Evolutionary conservation across 2,797 vertebrate species (phyloP).

Genomic region (Manis javanica): DNA sequence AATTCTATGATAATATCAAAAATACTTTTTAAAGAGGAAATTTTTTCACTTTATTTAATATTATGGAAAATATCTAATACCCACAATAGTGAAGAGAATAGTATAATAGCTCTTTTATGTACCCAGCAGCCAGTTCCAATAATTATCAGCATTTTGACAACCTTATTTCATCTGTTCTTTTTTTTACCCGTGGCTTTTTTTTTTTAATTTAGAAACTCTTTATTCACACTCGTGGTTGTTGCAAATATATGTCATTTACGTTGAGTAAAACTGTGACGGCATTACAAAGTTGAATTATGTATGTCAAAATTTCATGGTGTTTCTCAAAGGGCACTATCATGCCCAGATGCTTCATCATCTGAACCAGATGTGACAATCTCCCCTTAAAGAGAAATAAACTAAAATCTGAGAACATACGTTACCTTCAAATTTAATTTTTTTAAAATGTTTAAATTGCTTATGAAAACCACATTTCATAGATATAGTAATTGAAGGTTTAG

Average conservation of each 20-base stretch:
- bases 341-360: conserved; percentile 32
- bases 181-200: not conserved
- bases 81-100: not conserved
- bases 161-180: not conserved
- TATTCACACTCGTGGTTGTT: not conserved
- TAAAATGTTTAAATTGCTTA: conserved; percentile 9
- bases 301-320: conserved; percentile 52
- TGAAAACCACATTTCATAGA: conserved; percentile 34
- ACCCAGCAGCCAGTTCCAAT: not conserved
- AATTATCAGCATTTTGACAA: not conserved
- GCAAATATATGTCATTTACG: conserved; percentile 32
- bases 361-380: conserved; percentile 6
- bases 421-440: not conserved
- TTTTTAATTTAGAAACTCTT: conserved; percentile 47
- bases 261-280: conserved; percentile 39
- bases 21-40: not conserved
- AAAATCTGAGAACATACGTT: conserved; percentile 18
- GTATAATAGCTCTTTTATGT: not conserved
- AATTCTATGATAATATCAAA: not conserved
- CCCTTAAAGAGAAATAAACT: conserved; percentile 36
- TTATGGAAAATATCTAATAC: not conserved
- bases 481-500: conserved; percentile 8
- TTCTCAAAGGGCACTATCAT: conserved; percentile 47
- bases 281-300: conserved; percentile 49
- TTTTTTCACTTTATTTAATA: not conserved